Base-by-base conservation (phyloP, 1,140 invertebrate genomes). In the Cotesia chilonis region DNA sequence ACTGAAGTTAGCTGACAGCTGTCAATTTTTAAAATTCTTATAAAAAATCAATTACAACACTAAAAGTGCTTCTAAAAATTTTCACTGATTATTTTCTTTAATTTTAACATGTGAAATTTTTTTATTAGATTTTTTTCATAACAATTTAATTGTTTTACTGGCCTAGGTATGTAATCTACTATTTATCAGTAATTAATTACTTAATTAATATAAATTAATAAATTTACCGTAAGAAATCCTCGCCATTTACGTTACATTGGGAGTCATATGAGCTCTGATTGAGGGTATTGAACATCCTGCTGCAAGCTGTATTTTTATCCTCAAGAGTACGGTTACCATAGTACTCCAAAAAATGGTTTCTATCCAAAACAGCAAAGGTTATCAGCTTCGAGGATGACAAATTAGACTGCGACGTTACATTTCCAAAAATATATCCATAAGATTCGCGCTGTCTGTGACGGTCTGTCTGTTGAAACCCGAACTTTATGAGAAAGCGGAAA, bases 381-480 rank as follows among this genome's bases (percentile, higher is more conserved):
- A 94, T 89, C n/a, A 91, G 90, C 76, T 89, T 89, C 66, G 89
- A 88, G 73, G 92, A 90, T 69, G 41, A 47, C 2, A 47, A 9
- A 47, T 90, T 86, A 28, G 88, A 85, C 71, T 87, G 89, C 0
- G 94, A 91, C 28, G 95, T 96, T 36, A 98, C 91, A 87, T 98
- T 98, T 14, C 96, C 97, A 84, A 96, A 98, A 77, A 98, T 96
- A 84, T 96, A 98, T 37, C 97, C 97, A 86, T 93, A 92, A 71
- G 95, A 96, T 74, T 94, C 91, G 75, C 91, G 91, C 78, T 92
- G 88, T 76, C 92, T 90, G 83, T 94, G 91, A 28, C 91, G 89
- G 83, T 97, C 94, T n/a, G 96, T 97, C 86, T 98, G 97, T 87
- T 98, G 96, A 84, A 98, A 96, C 69, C 96, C 97, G 86, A 98